Evolutionary conservation across 1,140 invertebrate genomes (phyloP).

Genomic region (Lordiphosa stackelbergi): DNA sequence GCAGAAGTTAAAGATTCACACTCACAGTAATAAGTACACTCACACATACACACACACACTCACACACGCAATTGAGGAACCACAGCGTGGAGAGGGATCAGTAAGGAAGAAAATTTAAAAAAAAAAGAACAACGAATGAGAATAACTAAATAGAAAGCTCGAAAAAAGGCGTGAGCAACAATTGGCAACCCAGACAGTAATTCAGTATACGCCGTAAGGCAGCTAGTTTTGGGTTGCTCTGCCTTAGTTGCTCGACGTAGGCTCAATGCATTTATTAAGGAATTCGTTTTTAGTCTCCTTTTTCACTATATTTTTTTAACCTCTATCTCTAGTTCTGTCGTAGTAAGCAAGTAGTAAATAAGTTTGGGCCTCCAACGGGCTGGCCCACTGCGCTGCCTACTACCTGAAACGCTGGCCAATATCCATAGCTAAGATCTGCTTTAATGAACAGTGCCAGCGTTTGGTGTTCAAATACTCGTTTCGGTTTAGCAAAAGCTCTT

Average conservation of each 20-base stretch:
- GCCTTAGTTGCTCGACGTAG: slow-evolving; percentile 51
- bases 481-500: too few species aligned
- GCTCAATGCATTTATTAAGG: slow-evolving; percentile 58
- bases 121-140: slow-evolving; percentile 17
- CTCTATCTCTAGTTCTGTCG: slow-evolving; percentile 17
- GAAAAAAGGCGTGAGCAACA: slow-evolving; percentile 16
- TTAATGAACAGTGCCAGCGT: slow-evolving; percentile 37
- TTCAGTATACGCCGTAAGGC: background rate
- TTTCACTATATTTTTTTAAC: too few species aligned
- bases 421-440: too few species aligned
- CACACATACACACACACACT: slow-evolving; percentile 21
- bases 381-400: slow-evolving; percentile 37
- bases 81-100: slow-evolving; percentile 55
- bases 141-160: slow-evolving; percentile 35
- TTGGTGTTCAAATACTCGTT: slow-evolving; percentile 30
- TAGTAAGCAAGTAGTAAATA: slow-evolving; percentile 24
- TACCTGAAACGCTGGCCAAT: slow-evolving; percentile 28
- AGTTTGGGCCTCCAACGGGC: slow-evolving; percentile 7
- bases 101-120: slow-evolving; percentile 22
- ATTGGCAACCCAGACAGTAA: too few species aligned
- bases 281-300: slow-evolving; percentile 50
- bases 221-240: slow-evolving; percentile 23
- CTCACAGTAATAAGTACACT: slow-evolving; percentile 22
- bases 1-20: slow-evolving; percentile 12
- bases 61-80: slow-evolving; percentile 17